These are phyloP conservation scores for Epicauta chinensis DNA, from an alignment of 1,140 invertebrate genomes.

Conservation along the genomic window DNA sequence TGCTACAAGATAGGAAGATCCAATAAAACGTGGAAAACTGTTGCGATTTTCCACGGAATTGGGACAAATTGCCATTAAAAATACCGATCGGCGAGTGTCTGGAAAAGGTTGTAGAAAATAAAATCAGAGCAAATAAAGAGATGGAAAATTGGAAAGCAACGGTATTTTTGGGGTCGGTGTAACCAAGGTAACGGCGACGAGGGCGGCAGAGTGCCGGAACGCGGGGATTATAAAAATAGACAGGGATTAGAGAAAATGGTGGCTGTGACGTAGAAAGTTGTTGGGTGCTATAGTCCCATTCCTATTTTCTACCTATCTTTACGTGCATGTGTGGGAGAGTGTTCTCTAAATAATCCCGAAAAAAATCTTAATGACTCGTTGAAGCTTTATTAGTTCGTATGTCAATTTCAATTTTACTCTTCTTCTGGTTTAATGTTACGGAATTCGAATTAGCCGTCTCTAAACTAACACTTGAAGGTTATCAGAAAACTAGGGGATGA, in stretches of 20 bases:
- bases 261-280: constrained; percentile 2
- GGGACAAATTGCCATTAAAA: constrained; percentile 2
- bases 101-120: constrained; percentile 13
- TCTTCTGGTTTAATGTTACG: constrained; percentile 2
- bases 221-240: constrained; percentile 37
- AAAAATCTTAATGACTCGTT: neutral
- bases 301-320: neutral
- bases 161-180: constrained; percentile 31
- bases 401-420: neutral
- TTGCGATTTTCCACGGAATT: no score
- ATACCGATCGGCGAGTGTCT: neutral
- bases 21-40: no score
- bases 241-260: constrained; percentile 38
- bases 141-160: constrained; percentile 21
- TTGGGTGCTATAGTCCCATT: no score
- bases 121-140: constrained; percentile 17
- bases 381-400: neutral
- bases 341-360: neutral
- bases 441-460: constrained; percentile 12
- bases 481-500: neutral
- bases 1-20: no score
- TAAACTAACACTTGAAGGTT: constrained; percentile 9
- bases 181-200: constrained; percentile 28
- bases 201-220: constrained; percentile 29
- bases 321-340: no score